Evolutionary conservation across 2,888 invertebrate species (phyloP), one percentile per base, ranked within the genome.

Genomic region (Mayetiola destructor): DNA sequence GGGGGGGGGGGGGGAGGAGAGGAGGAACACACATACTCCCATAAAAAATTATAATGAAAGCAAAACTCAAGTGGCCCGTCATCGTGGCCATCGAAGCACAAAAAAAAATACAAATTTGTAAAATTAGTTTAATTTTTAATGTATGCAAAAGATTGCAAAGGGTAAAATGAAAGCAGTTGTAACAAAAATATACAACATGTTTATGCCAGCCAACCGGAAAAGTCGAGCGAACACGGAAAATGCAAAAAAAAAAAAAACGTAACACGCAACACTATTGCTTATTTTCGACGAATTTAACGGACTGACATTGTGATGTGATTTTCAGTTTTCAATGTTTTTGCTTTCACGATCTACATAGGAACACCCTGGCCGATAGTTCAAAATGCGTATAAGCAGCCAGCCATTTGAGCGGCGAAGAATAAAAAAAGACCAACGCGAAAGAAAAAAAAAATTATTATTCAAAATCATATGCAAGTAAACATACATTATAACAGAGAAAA

Each of bases 111-210:
- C 23, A 23, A 48, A 48, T 27, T 48, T 48, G 48, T 48, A 48
- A 48, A 48, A 48, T 48, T 48, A 48, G 48, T 48, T 48, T 48
- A 48, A 48, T 48, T 27, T 48, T 9, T n/a, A n/a, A n/a, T n/a
- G n/a, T n/a, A n/a, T 48, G 48, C 48, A 48, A 27, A 48, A 23
- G 27, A 27, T 48, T 27, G 16, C 27, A 40, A 4, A 16, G 1
- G 9, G 27, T 5, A 23, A 48, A 48, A n/a, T n/a, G 16, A 27
- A 48, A 48, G 27, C n/a, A 16, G 8, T 16, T 23, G 16, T n/a
- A n/a, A n/a, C 48, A n/a, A 27, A 42, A 42, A 27, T n/a, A n/a
- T n/a, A 27, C 27, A 48, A 27, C 48, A 48, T 48, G 48, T 48
- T 48, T 27, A 48, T 48, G 48, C 48, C 48, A 27, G 48, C 27